Evolutionary conservation across 2,888 invertebrate species (phyloP).

Genomic region (Dyspetes luteomarginatus): DNA sequence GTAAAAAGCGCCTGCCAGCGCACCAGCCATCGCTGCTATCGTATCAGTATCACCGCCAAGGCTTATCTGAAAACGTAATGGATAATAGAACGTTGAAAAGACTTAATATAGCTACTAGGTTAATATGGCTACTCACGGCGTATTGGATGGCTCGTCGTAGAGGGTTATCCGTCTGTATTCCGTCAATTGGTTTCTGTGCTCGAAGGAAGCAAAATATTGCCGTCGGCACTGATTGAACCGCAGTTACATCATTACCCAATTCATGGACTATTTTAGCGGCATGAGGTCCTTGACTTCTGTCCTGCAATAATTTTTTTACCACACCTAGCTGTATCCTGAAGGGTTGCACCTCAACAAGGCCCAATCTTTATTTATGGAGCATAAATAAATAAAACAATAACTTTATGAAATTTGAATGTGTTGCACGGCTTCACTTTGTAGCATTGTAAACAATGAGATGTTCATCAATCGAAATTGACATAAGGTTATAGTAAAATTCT

Average conservation of each 20-base stretch:
- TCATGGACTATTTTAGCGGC: constrained; percentile 84
- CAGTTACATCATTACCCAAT: constrained; percentile 87
- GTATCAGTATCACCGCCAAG: constrained; percentile 92
- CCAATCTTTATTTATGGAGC: constrained; percentile 77
- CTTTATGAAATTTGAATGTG: background rate
- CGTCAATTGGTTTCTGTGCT: constrained; percentile 84
- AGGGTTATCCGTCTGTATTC: constrained; percentile 85
- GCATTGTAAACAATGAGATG: background rate
- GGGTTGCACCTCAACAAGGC: constrained; percentile 82
- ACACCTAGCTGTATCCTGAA: constrained; percentile 85
- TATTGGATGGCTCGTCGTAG: constrained; percentile 88
- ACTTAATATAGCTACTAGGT: constrained; percentile 21
- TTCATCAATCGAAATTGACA: too few species aligned
- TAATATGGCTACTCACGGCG: constrained; percentile 81
- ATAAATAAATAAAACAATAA: constrained; percentile 20
- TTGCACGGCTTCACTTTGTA: background rate
- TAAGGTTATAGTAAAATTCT: background rate
- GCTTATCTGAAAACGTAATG: constrained; percentile 83
- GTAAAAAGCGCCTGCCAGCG: constrained; percentile 88
- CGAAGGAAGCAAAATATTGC: constrained; percentile 89
- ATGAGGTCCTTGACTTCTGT: constrained; percentile 79
- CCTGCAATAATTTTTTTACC: constrained; percentile 79
- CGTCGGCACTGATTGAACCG: constrained; percentile 89
- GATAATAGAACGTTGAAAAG: background rate
- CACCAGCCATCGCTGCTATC: constrained; percentile 90